These are phyloP conservation scores for Anabas testudineus DNA, from an alignment of 2,797 vertebrate species.

Conservation along the genomic window DNA sequence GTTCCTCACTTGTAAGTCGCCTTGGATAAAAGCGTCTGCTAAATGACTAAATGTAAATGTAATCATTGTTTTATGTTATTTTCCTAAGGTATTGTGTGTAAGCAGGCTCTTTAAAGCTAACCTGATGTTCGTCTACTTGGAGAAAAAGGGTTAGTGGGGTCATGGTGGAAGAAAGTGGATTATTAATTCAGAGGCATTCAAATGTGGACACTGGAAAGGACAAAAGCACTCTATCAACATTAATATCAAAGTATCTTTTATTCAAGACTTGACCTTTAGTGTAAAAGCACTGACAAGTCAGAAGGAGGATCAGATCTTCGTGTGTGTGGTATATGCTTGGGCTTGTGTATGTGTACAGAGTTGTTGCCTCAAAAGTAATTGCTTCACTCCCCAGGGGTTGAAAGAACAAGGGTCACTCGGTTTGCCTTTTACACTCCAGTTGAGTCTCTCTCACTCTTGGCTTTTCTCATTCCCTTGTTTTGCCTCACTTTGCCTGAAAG, in stretches of 20 bases:
- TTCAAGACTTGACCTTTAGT: constrained; percentile 60
- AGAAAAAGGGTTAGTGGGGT: constrained; percentile 8
- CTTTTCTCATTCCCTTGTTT: constrained; percentile 32
- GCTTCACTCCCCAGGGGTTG: constrained; percentile 39
- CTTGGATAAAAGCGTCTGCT: too few relatives aligned
- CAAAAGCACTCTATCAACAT: constrained; percentile 36
- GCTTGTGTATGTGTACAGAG: constrained; percentile 30
- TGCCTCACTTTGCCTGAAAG: constrained; percentile 53
- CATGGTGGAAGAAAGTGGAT: neutral
- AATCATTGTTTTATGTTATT: constrained; percentile 1
- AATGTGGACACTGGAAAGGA: constrained; percentile 26
- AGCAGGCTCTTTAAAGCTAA: neutral
- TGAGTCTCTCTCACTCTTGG: constrained; percentile 37
- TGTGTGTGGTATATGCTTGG: neutral
- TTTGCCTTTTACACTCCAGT: constrained; percentile 67
- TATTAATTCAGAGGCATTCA: constrained; percentile 19
- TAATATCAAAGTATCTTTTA: constrained; percentile 49
- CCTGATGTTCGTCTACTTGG: neutral
- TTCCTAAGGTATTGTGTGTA: neutral
- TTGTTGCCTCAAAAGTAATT: constrained; percentile 55
- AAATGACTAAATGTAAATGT: too few relatives aligned
- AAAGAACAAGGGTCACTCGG: constrained; percentile 53
- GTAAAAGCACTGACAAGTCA: constrained; percentile 34
- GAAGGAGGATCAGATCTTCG: constrained; percentile 15
- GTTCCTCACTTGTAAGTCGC: too few relatives aligned